Evolutionary conservation across 2,113 vertebrate genomes (phyloP), one percentile per base, ranked within the genome.

Genomic region (Stomatorhinus ivindoensis): DNA sequence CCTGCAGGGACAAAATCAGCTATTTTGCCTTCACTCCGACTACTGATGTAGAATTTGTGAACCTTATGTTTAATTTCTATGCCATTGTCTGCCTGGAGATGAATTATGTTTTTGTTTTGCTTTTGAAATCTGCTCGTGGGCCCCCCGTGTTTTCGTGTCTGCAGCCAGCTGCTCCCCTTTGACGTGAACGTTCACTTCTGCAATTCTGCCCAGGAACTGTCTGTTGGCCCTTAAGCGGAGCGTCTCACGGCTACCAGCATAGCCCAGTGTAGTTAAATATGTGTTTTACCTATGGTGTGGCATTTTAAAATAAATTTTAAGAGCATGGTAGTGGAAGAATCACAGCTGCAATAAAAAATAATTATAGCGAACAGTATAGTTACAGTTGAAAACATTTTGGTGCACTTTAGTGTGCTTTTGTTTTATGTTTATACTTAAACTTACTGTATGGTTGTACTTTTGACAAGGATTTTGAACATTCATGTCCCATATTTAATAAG

Each of bases 1-100:
- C 94, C 94, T 94, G 92, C 93, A 93, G 88, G 92, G 91, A 91
- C 94, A 89, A 93, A 91, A 93, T 92, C 93, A 91, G 90, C 91
- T 92, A 92, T 93, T 94, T 90, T 90, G 92, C 93, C 91, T 93
- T 92, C 42, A 93, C 91, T 93, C 91, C 91, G 90, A 39, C 90
- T 91, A 91, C 90, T 91, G 93, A 61, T 19, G 48, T 85, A 10
- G 46, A 93, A 93, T 91, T 21, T 47, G 46, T 35, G 47, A 86
- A 51, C 87, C 35, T 44, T 55, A 47, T 89, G 50, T 44, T 84
- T 61, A 46, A 11, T 39, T 83, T 46, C 24, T 31, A 46, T 21
- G 39, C 27, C 50, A 82, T n/a, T 90, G 92, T 89, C 92, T 85
- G 85, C 58, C 50, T 86, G 69, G 86, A 89, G 89, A 90, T 69